phyloP scores from a whole-genome alignment of 2,113 vertebrate genomes.

The Sisor rabdophorus region DNA sequence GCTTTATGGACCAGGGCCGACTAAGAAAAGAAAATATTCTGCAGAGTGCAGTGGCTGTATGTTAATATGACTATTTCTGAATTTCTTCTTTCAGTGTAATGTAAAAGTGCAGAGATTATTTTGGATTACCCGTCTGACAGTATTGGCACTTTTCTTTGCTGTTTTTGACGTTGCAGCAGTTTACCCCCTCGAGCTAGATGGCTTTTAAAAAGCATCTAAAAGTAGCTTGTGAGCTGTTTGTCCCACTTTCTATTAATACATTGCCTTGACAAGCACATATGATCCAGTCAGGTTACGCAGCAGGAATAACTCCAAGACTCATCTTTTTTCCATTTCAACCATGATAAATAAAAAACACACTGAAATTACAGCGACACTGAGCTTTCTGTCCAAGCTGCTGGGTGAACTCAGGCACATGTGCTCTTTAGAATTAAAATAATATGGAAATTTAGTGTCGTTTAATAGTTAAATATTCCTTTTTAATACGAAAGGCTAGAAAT shows the following conservation, averaged over 20 bases:
- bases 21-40: not conserved
- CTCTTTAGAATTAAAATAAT: not conserved
- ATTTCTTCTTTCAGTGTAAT: not conserved
- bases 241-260: conserved; percentile 75
- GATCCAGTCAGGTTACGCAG: conserved; percentile 31
- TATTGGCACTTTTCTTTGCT: not conserved
- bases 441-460: not conserved
- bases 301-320: conserved; percentile 12
- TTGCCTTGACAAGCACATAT: conserved; percentile 42
- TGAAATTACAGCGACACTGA: not conserved
- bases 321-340: conserved; percentile 19
- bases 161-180: conserved; percentile 8
- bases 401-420: not conserved
- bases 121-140: conserved; percentile 18
- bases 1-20: not conserved
- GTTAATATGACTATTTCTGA: not conserved
- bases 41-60: not conserved
- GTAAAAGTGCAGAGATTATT: not conserved
- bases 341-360: not conserved
- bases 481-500: not conserved
- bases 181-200: conserved; percentile 31
- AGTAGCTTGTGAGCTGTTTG: conserved; percentile 62
- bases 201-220: conserved; percentile 51
- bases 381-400: no score
- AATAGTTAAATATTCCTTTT: not conserved